Evolutionary conservation across 2,888 invertebrate species (phyloP).

Genomic region (Sarcophaga variegata): DNA sequence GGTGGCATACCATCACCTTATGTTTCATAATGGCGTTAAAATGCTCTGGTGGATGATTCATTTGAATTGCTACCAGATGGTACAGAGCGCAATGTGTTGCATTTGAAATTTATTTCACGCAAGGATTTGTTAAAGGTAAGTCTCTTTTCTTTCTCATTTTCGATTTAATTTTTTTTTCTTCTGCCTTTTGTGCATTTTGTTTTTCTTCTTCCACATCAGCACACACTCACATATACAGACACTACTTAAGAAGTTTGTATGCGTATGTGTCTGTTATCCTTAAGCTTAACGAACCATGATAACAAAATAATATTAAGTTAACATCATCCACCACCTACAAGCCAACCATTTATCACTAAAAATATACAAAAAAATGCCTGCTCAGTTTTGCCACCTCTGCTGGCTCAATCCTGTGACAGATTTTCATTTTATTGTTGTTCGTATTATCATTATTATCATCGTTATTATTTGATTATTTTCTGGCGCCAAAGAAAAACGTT

Average conservation of each 20-base stretch:
- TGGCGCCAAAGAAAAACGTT: not conserved
- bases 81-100: slow-evolving; percentile 77
- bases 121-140: slow-evolving; percentile 81
- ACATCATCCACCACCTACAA: slow-evolving; percentile 38
- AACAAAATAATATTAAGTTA: slow-evolving; percentile 52
- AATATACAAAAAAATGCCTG: slow-evolving; percentile 42
- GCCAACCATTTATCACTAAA: too few species aligned
- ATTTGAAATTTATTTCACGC: slow-evolving; percentile 79
- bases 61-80: slow-evolving; percentile 81
- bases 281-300: slow-evolving; percentile 63
- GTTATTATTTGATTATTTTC: too few species aligned
- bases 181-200: too few species aligned
- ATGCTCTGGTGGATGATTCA: slow-evolving; percentile 86
- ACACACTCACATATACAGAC: not conserved
- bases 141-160: slow-evolving; percentile 47
- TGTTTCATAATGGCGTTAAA: slow-evolving; percentile 88
- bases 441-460: not conserved
- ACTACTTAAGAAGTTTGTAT: slow-evolving; percentile 5
- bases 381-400: not conserved
- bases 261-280: slow-evolving; percentile 42
- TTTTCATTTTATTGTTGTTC: too few species aligned
- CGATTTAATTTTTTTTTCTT: not conserved
- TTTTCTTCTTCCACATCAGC: not conserved
- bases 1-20: slow-evolving; percentile 87
- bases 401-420: too few species aligned